These are phyloP conservation scores for Papio anubis DNA, from an alignment of 2,113 vertebrate genomes.

Conservation along the genomic window DNA sequence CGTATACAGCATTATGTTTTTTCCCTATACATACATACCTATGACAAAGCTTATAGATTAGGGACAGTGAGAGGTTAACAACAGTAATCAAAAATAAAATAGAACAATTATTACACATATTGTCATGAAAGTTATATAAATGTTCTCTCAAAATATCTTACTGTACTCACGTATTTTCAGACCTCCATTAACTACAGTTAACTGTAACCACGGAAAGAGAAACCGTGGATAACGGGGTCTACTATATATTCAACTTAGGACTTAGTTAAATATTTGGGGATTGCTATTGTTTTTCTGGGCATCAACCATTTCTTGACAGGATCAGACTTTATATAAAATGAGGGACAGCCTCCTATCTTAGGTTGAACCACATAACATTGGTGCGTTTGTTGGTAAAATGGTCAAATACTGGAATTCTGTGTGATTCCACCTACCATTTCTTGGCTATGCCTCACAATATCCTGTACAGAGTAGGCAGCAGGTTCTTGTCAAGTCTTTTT, in stretches of 20 bases:
- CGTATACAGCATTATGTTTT: background rate
- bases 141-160: background rate
- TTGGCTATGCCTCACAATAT: background rate
- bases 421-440: background rate
- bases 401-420: background rate
- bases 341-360: background rate
- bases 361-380: background rate
- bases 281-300: background rate
- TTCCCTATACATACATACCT: background rate
- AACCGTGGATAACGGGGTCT: background rate
- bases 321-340: conserved; percentile 7
- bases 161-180: background rate
- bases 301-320: background rate
- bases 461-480: background rate
- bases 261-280: conserved; percentile 19
- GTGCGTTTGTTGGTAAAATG: background rate
- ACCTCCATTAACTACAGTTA: background rate
- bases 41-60: background rate
- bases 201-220: background rate
- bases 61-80: background rate
- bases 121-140: background rate
- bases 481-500: background rate
- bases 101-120: background rate
- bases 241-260: conserved; percentile 6
- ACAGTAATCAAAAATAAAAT: background rate